Evolutionary conservation across 2,113 vertebrate genomes (phyloP).

Genomic region (Tauraco erythrolophus): DNA sequence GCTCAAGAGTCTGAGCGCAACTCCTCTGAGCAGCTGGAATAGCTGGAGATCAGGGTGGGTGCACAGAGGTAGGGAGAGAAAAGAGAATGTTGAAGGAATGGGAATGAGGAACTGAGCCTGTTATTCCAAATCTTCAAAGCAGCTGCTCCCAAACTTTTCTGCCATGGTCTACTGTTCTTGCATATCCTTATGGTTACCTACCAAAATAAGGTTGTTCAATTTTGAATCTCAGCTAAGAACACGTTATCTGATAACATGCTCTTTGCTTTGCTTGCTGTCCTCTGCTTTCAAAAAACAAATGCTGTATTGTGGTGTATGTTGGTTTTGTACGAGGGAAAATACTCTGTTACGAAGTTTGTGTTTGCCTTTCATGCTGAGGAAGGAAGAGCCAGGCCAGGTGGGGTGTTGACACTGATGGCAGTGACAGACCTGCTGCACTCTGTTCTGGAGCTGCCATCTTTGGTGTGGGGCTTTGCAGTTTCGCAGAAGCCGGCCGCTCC

Average conservation of each 20-base stretch:
- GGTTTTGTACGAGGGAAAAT: neutral
- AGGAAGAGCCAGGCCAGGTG: accelerated
- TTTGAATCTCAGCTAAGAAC: neutral
- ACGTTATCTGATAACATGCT: accelerated
- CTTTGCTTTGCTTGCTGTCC: neutral
- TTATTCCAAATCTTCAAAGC: neutral
- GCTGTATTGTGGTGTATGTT: neutral
- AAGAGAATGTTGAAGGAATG: neutral
- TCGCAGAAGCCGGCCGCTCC: accelerated
- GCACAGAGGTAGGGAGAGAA: neutral
- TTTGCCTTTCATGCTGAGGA: accelerated
- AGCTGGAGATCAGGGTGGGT: neutral
- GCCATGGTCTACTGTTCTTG: accelerated
- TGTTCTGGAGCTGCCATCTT: accelerated
- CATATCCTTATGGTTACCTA: neutral
- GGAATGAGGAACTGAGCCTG: neutral
- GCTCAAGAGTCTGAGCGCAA: neutral
- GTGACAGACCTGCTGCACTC: accelerated
- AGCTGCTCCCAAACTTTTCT: neutral
- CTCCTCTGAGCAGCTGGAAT: neutral
- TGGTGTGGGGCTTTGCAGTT: neutral
- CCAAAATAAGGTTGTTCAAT: neutral
- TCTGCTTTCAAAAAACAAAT: neutral
- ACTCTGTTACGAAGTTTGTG: accelerated
- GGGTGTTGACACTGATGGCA: accelerated